phyloP scores from a whole-genome alignment of 2,888 invertebrate genomes.

The Gisinianus flammeolus region DNA sequence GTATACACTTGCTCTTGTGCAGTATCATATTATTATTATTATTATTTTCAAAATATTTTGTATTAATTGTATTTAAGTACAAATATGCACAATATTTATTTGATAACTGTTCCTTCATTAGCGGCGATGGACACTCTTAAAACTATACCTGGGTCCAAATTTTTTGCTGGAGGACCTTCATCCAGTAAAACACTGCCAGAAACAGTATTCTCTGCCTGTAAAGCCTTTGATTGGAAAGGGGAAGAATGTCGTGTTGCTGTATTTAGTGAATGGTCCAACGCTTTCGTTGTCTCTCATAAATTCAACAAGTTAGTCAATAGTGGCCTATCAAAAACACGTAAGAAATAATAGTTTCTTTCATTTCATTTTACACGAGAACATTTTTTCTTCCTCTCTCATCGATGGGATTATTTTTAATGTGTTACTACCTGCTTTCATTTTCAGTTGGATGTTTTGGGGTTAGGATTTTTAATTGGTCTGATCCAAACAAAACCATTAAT shows the following conservation, averaged over 20 bases:
- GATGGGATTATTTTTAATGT: neutral
- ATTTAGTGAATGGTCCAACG: constrained; percentile 70
- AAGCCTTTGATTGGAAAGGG: constrained; percentile 66
- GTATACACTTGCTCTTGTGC: neutral
- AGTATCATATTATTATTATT: neutral
- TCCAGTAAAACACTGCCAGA: neutral
- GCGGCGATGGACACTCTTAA: constrained; percentile 29
- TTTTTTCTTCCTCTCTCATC: neutral
- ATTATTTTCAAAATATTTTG: neutral
- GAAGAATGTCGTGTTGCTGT: constrained; percentile 78
- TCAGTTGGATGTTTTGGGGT: constrained; percentile 72
- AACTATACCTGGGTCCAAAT: neutral
- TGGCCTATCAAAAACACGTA: constrained; percentile 25
- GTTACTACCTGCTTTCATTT: no score
- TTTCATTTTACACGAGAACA: neutral
- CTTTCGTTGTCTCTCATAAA: constrained; percentile 72
- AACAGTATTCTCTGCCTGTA: neutral
- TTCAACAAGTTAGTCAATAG: constrained; percentile 21
- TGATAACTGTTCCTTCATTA: neutral
- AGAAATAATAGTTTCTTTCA: neutral
- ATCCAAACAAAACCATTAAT: constrained; percentile 72
- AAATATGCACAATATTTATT: neutral
- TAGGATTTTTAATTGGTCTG: constrained; percentile 73
- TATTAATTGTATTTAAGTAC: neutral
- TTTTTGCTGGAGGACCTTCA: neutral